These are phyloP conservation scores for Monochamus saltuarius DNA, from an alignment of 1,140 invertebrate genomes.

Conservation along the genomic window DNA sequence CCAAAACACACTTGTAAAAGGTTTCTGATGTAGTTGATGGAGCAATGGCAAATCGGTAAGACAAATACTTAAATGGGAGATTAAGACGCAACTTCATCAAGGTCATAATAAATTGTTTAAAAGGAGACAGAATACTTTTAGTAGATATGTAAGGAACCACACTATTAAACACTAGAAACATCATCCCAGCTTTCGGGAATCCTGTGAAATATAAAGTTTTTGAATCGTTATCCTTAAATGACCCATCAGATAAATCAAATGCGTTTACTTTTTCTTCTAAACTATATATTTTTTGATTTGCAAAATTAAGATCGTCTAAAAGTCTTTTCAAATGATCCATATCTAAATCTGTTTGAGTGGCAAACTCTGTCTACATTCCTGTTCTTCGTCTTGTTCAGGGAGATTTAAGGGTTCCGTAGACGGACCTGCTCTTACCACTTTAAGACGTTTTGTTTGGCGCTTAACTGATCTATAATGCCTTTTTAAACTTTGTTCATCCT, in stretches of 20 bases:
- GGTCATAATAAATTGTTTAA: background rate
- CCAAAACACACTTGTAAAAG: slow-evolving; percentile 13
- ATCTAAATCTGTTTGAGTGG: background rate
- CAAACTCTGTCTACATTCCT: no score
- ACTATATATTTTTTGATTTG: background rate
- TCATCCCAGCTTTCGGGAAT: background rate
- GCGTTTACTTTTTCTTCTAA: background rate
- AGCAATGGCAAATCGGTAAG: background rate
- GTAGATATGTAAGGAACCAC: background rate
- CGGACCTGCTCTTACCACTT: no score
- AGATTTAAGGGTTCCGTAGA: no score
- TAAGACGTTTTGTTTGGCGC: no score
- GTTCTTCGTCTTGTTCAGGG: no score
- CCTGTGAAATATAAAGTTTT: background rate
- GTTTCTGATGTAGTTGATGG: background rate
- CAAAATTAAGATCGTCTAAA: background rate
- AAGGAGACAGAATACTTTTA: background rate
- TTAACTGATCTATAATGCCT: no score
- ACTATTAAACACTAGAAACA: background rate
- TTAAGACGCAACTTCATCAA: slow-evolving; percentile 2
- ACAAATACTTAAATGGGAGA: slow-evolving; percentile 1
- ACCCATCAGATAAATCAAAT: background rate
- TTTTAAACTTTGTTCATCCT: no score
- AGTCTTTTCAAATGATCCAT: background rate
- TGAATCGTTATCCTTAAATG: background rate